Conservation (phyloP, 2,888 invertebrate species). For the Synanthedon tipuliformis region DNA sequence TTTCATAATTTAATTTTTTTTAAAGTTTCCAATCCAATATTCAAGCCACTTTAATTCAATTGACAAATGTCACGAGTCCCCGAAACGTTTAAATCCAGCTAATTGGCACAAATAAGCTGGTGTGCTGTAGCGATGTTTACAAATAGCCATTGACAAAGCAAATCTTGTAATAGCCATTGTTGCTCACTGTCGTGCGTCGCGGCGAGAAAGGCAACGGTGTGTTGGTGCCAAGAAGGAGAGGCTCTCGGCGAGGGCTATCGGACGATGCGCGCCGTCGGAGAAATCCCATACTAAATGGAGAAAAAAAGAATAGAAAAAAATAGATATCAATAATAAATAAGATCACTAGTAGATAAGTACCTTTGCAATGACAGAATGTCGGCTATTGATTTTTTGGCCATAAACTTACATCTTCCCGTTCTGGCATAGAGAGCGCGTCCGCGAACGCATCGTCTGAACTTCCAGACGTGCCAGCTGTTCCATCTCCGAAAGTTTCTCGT, state of each 20-base stretch:
- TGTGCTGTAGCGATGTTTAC: slow-evolving; percentile 26
- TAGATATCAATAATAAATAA: too few species aligned
- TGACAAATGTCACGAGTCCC: slow-evolving; percentile 16
- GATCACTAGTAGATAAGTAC: too few species aligned
- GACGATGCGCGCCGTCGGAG: slow-evolving; percentile 65
- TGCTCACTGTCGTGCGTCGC: slow-evolving; percentile 69
- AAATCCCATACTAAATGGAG: slow-evolving; percentile 53
- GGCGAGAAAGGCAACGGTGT: slow-evolving; percentile 64
- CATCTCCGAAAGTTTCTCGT: slow-evolving; percentile 73
- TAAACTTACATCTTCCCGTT: slow-evolving; percentile 66
- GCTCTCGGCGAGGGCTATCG: slow-evolving; percentile 67
- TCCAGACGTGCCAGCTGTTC: slow-evolving; percentile 74
- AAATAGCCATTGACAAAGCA: slow-evolving; percentile 71
- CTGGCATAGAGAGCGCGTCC: slow-evolving; percentile 69
- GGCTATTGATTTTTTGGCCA: too few species aligned
- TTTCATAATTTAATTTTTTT: too few species aligned
- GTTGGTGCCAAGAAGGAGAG: slow-evolving; percentile 39
- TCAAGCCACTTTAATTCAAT: neutral
- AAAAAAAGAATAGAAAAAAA: too few species aligned
- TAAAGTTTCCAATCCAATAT: too few species aligned
- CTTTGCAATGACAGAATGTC: neutral
- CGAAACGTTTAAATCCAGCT: slow-evolving; percentile 45
- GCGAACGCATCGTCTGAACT: slow-evolving; percentile 70
- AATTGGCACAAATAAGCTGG: slow-evolving; percentile 39
- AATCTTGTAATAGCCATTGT: slow-evolving; percentile 68